phyloP scores from a whole-genome alignment of 2,888 invertebrate genomes.

The Listrodromus nycthemerus region DNA sequence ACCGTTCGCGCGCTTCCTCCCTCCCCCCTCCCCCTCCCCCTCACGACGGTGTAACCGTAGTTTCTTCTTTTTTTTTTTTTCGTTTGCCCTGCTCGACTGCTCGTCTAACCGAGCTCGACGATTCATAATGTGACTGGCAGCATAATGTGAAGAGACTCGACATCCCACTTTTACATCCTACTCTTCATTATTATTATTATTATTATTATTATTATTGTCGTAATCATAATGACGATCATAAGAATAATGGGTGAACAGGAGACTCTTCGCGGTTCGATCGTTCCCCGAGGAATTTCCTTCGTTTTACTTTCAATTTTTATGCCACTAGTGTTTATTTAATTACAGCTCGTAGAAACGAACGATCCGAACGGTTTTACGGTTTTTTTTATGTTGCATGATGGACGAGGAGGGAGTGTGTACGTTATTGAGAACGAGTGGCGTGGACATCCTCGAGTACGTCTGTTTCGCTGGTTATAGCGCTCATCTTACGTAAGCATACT shows the following conservation, averaged over 20 bases:
- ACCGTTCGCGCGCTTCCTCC: slow-evolving; percentile 16
- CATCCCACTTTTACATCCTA: neutral
- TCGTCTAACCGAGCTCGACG: slow-evolving; percentile 28
- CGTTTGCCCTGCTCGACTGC: slow-evolving; percentile 41
- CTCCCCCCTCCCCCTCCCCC: slow-evolving; percentile 11
- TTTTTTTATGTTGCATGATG: neutral
- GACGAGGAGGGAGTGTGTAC: neutral
- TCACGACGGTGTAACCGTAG: neutral
- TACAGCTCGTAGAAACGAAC: neutral
- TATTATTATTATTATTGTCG: neutral
- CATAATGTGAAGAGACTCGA: neutral
- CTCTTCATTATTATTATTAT: neutral
- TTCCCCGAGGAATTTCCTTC: neutral
- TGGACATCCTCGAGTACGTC: slow-evolving; percentile 48
- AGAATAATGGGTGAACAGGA: neutral
- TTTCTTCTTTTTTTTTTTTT: slow-evolving; percentile 38
- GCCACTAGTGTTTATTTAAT: neutral
- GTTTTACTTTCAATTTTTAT: neutral
- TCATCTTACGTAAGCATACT: slow-evolving; percentile 67
- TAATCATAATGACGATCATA: neutral
- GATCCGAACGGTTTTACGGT: neutral
- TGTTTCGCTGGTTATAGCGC: slow-evolving; percentile 21
- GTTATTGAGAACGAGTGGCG: slow-evolving; percentile 43
- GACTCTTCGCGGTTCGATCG: neutral
- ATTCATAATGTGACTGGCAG: slow-evolving; percentile 3